phyloP scores from a whole-genome alignment of 2,113 vertebrate species.

The Himantopus leucocephalus region DNA sequence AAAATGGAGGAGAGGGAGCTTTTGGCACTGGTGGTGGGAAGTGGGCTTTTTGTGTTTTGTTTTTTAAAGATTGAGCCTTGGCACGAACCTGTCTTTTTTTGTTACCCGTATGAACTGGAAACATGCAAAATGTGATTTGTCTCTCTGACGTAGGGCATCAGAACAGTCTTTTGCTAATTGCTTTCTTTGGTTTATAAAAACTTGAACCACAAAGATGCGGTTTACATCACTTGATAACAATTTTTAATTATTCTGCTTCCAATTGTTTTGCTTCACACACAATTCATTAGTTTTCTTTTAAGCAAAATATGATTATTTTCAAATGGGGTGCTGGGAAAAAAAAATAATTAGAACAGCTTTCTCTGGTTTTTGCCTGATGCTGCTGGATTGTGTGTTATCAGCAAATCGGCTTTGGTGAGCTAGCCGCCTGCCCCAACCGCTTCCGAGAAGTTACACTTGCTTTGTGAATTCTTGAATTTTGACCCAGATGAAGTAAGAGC shows the following conservation, averaged over 20 bases:
- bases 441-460: background rate
- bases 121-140: background rate
- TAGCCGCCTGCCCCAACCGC: background rate
- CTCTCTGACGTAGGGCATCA: background rate
- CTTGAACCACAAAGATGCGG: conserved; percentile 8
- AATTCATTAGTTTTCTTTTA: conserved; percentile 25
- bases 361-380: background rate
- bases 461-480: background rate
- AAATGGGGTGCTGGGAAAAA: background rate
- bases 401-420: background rate
- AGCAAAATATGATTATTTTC: background rate
- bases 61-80: background rate
- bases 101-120: background rate
- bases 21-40: background rate
- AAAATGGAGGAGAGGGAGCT: background rate
- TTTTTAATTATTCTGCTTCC: conserved; percentile 15
- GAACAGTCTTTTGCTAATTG: conserved; percentile 21
- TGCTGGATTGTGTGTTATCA: background rate
- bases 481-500: background rate
- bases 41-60: background rate
- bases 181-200: conserved; percentile 20
- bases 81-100: background rate
- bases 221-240: conserved; percentile 1
- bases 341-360: background rate
- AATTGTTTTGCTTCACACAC: background rate